phyloP scores from a whole-genome alignment of 2,797 vertebrate species.

The Pipistrellus pygmaeus region DNA sequence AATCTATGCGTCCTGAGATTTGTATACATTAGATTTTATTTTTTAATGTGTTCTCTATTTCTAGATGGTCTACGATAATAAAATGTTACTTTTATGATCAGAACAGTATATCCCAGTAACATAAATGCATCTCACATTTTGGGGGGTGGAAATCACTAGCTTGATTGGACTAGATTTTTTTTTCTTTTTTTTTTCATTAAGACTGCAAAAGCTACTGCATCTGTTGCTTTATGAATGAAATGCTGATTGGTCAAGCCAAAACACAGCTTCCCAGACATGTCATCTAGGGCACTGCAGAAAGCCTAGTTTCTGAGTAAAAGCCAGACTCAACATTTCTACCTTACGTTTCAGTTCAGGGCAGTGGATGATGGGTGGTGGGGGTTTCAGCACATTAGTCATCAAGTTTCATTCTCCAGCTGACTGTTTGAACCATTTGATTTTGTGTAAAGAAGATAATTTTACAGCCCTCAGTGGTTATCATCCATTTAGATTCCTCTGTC shows the following conservation, averaged over 20 bases:
- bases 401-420: background rate
- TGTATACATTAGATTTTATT: constrained; percentile 16
- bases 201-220: constrained; percentile 37
- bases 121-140: constrained; percentile 35
- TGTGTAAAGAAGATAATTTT: background rate
- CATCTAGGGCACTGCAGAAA: background rate
- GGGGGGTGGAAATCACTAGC: background rate
- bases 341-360: background rate
- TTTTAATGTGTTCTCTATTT: background rate
- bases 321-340: background rate
- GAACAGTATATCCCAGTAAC: background rate
- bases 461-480: background rate
- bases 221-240: constrained; percentile 66
- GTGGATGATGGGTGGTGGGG: background rate
- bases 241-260: constrained; percentile 42
- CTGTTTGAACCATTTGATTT: background rate
- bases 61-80: background rate
- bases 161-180: constrained; percentile 55
- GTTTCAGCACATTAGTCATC: background rate
- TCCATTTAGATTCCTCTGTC: background rate
- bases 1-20: background rate
- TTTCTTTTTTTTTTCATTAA: constrained; percentile 40
- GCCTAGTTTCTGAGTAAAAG: background rate
- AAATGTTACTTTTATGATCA: constrained; percentile 16
- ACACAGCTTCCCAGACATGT: background rate